Percentiles rank a stretch among this genome's conserved stretches.
Conservation (phyloP, 2,113 vertebrate genomes). For the Tricholaema leucomelas region DNA sequence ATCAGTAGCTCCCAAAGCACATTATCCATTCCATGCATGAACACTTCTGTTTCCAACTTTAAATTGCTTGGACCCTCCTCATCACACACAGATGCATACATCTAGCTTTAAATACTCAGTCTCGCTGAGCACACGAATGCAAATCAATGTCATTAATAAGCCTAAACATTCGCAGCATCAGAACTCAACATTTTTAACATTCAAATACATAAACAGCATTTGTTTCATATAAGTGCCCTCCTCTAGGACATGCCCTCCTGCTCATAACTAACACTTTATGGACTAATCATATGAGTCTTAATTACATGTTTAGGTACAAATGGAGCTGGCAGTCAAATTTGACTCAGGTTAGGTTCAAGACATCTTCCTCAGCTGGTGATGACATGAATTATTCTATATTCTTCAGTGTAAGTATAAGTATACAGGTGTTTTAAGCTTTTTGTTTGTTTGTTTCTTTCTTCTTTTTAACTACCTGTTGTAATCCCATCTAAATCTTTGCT, state of each 20-base stretch:
- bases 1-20: background rate
- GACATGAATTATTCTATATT: background rate
- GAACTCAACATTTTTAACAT: background rate
- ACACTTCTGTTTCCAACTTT: background rate
- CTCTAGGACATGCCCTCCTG: background rate
- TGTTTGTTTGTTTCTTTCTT: too few species aligned
- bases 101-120: background rate
- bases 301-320: background rate
- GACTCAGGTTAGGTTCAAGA: background rate
- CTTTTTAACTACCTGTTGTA: background rate
- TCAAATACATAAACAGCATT: background rate
- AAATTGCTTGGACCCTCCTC: background rate
- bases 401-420: background rate
- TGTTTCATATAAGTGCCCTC: background rate
- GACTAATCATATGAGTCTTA: background rate
- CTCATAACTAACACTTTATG: background rate
- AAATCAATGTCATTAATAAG: background rate
- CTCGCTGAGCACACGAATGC: background rate
- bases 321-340: background rate
- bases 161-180: background rate
- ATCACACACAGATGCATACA: too few species aligned
- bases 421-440: too few species aligned
- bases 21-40: background rate
- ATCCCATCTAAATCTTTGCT: background rate
- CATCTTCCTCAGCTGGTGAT: background rate